Conservation (phyloP, 2,888 invertebrate species). For the Crepidodera aurea region DNA sequence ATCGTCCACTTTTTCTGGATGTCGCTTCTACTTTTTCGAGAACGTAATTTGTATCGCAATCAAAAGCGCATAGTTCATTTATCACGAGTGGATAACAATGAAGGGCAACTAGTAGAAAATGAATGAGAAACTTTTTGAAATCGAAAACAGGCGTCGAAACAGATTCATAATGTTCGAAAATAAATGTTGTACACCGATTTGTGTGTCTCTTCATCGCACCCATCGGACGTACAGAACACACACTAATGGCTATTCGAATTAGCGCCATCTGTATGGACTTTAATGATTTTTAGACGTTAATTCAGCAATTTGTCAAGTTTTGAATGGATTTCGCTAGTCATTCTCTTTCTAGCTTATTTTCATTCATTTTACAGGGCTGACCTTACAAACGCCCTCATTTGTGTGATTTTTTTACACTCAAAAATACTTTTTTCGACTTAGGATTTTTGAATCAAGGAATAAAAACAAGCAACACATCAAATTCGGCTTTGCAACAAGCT, state of each 20-base stretch:
- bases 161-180: not conserved
- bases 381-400: too few species aligned
- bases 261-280: conserved; percentile 1
- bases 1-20: too few species aligned
- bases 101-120: not conserved
- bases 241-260: not conserved
- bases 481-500: not conserved
- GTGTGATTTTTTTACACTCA: too few species aligned
- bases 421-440: too few species aligned
- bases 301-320: conserved; percentile 15
- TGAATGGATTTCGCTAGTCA: not conserved
- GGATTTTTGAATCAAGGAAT: too few species aligned
- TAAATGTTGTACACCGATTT: not conserved
- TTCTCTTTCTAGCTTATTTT: too few species aligned
- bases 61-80: not conserved
- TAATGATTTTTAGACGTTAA: conserved; percentile 17
- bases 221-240: not conserved
- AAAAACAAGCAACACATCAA: not conserved
- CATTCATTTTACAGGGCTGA: too few species aligned
- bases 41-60: too few species aligned
- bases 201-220: not conserved
- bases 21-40: too few species aligned
- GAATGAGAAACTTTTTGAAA: not conserved
- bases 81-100: conserved; percentile 1
- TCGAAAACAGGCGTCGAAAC: not conserved